Evolutionary conservation across 2,797 vertebrate genomes (phyloP), one percentile per base, ranked within the genome.

Genomic region (Etheostoma perlongum): DNA sequence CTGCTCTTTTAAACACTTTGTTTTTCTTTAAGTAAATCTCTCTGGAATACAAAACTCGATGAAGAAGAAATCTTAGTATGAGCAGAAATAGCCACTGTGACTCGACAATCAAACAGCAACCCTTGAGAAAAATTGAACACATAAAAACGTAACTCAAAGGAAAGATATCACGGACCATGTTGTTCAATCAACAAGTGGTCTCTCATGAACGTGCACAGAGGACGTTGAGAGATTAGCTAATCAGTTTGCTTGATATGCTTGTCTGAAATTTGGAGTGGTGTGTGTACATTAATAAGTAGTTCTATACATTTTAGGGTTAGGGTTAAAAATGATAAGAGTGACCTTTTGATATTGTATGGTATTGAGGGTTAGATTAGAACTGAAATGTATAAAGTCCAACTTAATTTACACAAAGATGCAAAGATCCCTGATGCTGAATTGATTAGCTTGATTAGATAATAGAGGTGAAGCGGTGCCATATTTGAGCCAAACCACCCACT

Each of bases 361-460:
- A 49, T 18, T 72, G 49, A 66, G 44, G 13, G 67, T 70, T 52
- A 36, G 57, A 67, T 76, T 61, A 68, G 23, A 71, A 30, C 11
- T 49, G 18, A 69, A 75, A 79, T 54, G 19, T 63, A 84, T 64
- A 9, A 73, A 74, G 64, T 65, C 16, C 2, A 63, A 88, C 73
- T 74, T 55, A n/a, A 59, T 83, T 79, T 77, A 74, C 18, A 67
- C 58, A 59, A 25, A 76, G 25, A 49, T 30, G 51, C 7, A 30
- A 11, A 67, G 15, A 57, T 82, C 67, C 19, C 46, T 72, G 21
- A 67, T 79, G 67, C 58, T 57, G 48, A 80, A 81, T 59, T 73
- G 67, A 88, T 91, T 74, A 72, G 57, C 72, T 58, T 82, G 74
- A 90, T 89, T 81, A 77, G 84, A 89, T 90, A 85, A 85, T 27